Base-by-base conservation (phyloP, 2,797 vertebrate genomes). In the Schizopygopsis pylzovi region DNA sequence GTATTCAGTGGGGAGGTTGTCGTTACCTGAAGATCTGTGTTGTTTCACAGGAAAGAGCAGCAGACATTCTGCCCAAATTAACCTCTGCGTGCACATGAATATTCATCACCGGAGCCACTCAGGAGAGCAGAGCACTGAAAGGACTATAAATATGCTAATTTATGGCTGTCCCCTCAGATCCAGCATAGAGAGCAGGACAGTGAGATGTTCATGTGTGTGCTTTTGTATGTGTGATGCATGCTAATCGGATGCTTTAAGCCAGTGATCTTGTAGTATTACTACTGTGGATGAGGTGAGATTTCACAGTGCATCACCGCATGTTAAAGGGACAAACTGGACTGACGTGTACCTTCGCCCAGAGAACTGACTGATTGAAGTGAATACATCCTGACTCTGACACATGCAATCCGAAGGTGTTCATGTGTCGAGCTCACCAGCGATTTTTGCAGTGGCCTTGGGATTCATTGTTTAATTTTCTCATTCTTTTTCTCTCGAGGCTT, bases 41-140 rank as follows among this genome's bases (percentile, higher is more conserved):
- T 86, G 88, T 92, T 84, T 85, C 16, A 61, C 3, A 82, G 76
- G 84, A 91, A 91, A 92, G 89, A 91, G 90, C 90, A 88, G 88
- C 80, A 91, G 90, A 90, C 87, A 88, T 90, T 92, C 90, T 91
- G 90, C 89, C 87, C 87, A 91, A 86, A 89, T 90, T 89, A 91
- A 92, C 91, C 92, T 59, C 45, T 71, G 90, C 91, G 89, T 49
- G 86, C 25, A 1, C 86, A 88, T 90, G 86, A 87, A 90, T 90
- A 90, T 90, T 90, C 76, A 90, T 90, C 33, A 81, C 41, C 49
- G 22, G 1, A 71, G 82, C 81, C 80, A 81, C 85, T 87, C 81
- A 59, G 83, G 83, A 85, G 87, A 89, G 78, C 71, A 52, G 78
- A 79, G 86, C 16, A 22, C 79, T 85, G 61, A 83, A 88, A 87